Evolutionary conservation across 2,888 invertebrate species (phyloP).

Genomic region (Thera britannica): DNA sequence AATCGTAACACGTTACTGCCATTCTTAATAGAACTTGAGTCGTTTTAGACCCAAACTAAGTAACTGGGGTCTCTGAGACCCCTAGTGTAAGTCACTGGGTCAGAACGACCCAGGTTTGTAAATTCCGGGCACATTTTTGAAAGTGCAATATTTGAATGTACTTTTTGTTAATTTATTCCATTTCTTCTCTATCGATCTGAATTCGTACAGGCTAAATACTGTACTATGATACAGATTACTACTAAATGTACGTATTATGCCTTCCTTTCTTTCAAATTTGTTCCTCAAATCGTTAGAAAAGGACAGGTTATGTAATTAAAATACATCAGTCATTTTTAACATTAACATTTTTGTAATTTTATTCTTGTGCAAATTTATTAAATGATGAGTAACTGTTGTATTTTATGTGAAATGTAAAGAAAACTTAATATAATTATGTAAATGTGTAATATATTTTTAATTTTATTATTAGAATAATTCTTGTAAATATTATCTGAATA

Average conservation of each 20-base stretch:
- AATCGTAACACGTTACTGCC: slow-evolving; percentile 32
- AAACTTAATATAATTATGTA: slow-evolving; percentile 60
- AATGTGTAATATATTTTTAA: slow-evolving; percentile 69
- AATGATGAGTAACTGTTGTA: slow-evolving; percentile 39
- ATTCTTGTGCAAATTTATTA: slow-evolving; percentile 31
- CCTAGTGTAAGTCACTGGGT: slow-evolving; percentile 11
- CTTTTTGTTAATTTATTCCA: slow-evolving; percentile 34
- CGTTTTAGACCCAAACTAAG: slow-evolving; percentile 18
- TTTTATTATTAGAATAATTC: slow-evolving; percentile 56
- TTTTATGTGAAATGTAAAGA: slow-evolving; percentile 46
- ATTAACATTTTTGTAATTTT: slow-evolving; percentile 33
- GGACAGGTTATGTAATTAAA: slow-evolving; percentile 43
- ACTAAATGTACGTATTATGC: slow-evolving; percentile 31
- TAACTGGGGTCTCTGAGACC: slow-evolving; percentile 10
- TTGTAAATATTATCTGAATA: slow-evolving; percentile 76
- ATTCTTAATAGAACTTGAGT: slow-evolving; percentile 26
- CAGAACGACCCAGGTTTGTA: slow-evolving; percentile 22
- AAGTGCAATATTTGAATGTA: slow-evolving; percentile 61
- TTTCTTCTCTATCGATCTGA: slow-evolving; percentile 54
- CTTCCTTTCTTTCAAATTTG: slow-evolving; percentile 48
- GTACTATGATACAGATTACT: slow-evolving; percentile 1
- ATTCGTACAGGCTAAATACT: slow-evolving; percentile 44
- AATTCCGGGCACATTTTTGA: slow-evolving; percentile 51
- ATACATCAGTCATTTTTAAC: slow-evolving; percentile 44
- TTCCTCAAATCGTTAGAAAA: slow-evolving; percentile 45